These are phyloP conservation scores for cat (Felis catus) DNA, from an alignment of 2,113 vertebrate genomes.

Conservation along the genomic window F.catus_Fca126_mat1.0 CM031418.1:127402001-127402500, in stretches of 20 bases:
- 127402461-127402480: not conserved
- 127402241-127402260: not conserved
- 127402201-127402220: not conserved
- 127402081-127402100: not conserved
- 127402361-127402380: not conserved
- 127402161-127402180: not conserved
- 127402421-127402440: not conserved
- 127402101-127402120: not conserved
- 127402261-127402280: not conserved
- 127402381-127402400: not conserved
- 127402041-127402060: not conserved
- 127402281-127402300: not conserved
- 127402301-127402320: not conserved
- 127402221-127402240: not conserved
- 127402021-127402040: not conserved
- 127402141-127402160: not conserved
- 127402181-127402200: too few species aligned
- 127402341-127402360: fast-evolving
- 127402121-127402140: not conserved
- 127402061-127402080: too few species aligned
- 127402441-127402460: not conserved
- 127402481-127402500: not conserved
- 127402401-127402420: not conserved
- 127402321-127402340: not conserved
- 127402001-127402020: not conserved